Base-by-base conservation (phyloP, 2,888 invertebrate species). In the Tolmerus cingulatus region DNA sequence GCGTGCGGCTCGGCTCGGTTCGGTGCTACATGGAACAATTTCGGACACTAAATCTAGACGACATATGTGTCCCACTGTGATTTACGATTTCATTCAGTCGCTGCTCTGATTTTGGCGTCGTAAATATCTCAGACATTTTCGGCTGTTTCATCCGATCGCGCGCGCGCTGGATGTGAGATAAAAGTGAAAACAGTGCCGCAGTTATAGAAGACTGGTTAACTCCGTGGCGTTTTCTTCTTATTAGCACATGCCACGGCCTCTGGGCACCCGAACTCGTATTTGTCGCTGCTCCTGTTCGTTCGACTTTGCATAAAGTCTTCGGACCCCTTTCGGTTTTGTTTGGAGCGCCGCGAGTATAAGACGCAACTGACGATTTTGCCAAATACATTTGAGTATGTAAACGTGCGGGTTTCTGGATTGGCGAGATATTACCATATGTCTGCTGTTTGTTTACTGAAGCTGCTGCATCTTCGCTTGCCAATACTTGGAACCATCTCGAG, bases 191-290 rank as follows among this genome's bases (percentile, higher is more conserved):
- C 55, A 79, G 40, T 23, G 43, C 16, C 30, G 30, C 51, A 27
- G 43, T 79, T 79, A 27, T 19, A 19, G 79, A 16, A 51, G 79
- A 79, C 79, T 51, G 79, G 79, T 79, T 79, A 79, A 34, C 46
- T 79, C 16, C 12, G 79, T 55, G 51, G 30, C 7, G 16, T 51
- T 79, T 79, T 79, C n/a, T 19, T 78, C 19, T 76, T 66, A 66
- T 66, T 66, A 66, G 27, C 27, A 27, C 27, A 27, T 12, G 27
- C 66, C 66, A 66, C 27, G 27, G 66, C 27, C 66, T 66, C n/a
- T 51, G 0, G 2, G 66, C 23, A 12, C 27, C 27, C 12, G 12
- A 12, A 66, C 23, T 66, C 3, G 14, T 66, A 27, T 66, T 19
- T 57, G 23, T 57, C 19, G 9, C 57, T 23, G 57, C 23, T 57